Base-by-base conservation (phyloP, 2,797 vertebrate genomes). In the Anguilla megastoma region DNA sequence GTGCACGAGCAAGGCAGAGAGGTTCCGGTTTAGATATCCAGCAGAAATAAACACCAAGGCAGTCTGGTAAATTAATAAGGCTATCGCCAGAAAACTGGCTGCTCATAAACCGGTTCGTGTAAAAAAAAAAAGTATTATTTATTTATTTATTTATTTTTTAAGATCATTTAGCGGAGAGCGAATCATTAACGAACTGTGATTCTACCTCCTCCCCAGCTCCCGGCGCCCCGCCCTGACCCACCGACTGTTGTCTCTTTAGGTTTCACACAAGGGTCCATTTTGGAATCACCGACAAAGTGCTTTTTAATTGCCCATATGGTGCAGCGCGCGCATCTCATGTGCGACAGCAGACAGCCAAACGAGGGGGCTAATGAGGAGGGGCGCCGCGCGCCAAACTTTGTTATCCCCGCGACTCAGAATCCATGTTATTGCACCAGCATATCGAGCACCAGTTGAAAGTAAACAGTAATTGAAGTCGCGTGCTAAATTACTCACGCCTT, bases 291-390 rank as follows among this genome's bases (percentile, higher is more conserved):
- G 63, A 27, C 85, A 66, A 76, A 66, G 86, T 63, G 76, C 60
- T 83, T 87, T 86, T 84, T 83, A 83, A 87, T 84, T 83, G 79
- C 33, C 86, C 56, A 84, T 87, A 69, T 87, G 76, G 86, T 50
- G 76, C 56, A 50, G 80, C 27, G 48, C 80, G 60, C 80, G 10
- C 60, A 41, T 87, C 33, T 87, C 9, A 27, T 88, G 56, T 36
- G 76, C 16, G 79, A 87, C 69, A 80, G 27, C 69, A 80, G 52
- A 87, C 82, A 74, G 63, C 8, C 6, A 86, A 16, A 48, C 30
- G 27, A 41, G 14, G 27, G 8, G 45, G 30, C 21, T 66, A 83
- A 86, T 86, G 79, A 86, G 48, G 79, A 58, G 45, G 74, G 56
- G 74, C 48, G 30, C 74, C 79, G 36, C 54, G 80, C 36, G 58